These are phyloP conservation scores for Ceratitis capitata DNA, from an alignment of 1,140 invertebrate species.

Conservation along the genomic window DNA sequence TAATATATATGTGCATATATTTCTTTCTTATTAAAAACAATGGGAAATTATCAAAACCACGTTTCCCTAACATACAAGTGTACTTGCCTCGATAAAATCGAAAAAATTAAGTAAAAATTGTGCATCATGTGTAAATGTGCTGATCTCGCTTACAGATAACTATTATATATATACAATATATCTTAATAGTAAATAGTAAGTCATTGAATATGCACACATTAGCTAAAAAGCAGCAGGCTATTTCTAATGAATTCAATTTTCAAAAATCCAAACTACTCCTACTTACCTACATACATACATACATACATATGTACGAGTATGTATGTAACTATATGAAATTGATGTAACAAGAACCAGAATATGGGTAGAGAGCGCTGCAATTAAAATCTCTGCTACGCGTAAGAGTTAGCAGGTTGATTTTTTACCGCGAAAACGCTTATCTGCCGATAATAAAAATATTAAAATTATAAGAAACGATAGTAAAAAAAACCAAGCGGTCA, in stretches of 20 bases:
- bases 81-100: neutral
- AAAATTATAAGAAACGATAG: neutral
- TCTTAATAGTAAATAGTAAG: neutral
- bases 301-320: too few relatives aligned
- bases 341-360: neutral
- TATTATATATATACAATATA: too few relatives aligned
- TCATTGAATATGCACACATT: neutral
- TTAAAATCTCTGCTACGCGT: neutral
- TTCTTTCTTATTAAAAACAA: neutral
- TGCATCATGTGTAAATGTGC: neutral
- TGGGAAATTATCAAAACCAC: neutral
- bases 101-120: neutral
- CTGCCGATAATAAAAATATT: neutral
- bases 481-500: neutral
- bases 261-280: neutral
- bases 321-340: too few relatives aligned
- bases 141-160: too few relatives aligned
- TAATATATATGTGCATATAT: neutral
- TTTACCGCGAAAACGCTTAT: constrained; percentile 28
- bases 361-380: neutral
- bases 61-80: neutral
- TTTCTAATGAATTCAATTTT: neutral
- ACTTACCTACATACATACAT: neutral
- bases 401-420: neutral
- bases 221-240: neutral